phyloP scores from a whole-genome alignment of 1,140 invertebrate genomes.

The Drosophila kohkoa region DNA sequence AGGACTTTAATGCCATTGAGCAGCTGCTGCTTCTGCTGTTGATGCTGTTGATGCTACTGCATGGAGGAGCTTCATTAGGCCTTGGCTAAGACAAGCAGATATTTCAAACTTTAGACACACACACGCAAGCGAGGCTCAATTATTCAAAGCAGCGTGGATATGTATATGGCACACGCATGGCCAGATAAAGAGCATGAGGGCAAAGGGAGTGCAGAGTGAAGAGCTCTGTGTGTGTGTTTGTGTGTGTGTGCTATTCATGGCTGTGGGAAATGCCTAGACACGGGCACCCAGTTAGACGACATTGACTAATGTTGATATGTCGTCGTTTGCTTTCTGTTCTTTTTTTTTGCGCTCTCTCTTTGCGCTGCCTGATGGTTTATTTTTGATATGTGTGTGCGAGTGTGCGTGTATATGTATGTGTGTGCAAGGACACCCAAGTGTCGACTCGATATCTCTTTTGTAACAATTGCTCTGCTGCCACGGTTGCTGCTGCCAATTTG shows the following conservation, averaged over 20 bases:
- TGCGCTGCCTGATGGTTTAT: conserved; percentile 63
- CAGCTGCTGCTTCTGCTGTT: too few species aligned
- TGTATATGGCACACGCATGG: conserved; percentile 10
- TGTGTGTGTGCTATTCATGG: conserved; percentile 18
- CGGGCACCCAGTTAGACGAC: conserved; percentile 73
- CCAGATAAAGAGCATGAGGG: conserved; percentile 19
- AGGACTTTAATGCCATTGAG: neutral
- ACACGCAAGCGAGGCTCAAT: conserved; percentile 60
- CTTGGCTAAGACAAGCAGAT: conserved; percentile 62
- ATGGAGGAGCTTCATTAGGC: conserved; percentile 14
- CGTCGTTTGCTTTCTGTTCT: conserved; percentile 62
- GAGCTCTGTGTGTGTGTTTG: neutral
- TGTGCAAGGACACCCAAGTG: conserved; percentile 28
- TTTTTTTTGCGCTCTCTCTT: neutral
- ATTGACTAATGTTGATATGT: conserved; percentile 83
- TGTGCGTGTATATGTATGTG: conserved; percentile 9
- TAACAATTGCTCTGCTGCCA: conserved; percentile 56
- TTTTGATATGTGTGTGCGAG: conserved; percentile 70
- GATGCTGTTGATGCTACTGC: too few species aligned
- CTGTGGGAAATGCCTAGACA: conserved; percentile 60
- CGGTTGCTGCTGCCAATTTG: conserved; percentile 25
- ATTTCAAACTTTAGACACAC: conserved; percentile 76
- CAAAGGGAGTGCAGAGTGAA: neutral
- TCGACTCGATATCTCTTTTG: conserved; percentile 61
- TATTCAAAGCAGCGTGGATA: conserved; percentile 65